A percentile compares a stretch with the other conserved stretches of the same genome.
phyloP scores from a whole-genome alignment of 1,140 invertebrate species.

The Euschistus heros region DNA sequence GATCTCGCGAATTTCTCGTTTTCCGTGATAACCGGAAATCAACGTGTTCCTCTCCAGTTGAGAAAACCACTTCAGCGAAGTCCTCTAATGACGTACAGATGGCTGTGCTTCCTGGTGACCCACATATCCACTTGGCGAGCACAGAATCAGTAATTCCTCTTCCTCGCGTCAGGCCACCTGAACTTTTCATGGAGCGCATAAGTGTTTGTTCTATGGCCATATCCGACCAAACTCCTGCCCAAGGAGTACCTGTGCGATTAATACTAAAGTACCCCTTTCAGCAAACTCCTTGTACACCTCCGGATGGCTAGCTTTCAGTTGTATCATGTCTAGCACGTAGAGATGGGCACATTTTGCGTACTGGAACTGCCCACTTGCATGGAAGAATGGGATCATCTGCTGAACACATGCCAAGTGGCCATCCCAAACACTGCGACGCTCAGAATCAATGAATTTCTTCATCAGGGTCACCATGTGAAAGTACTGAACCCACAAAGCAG shows the following conservation, averaged over 20 bases:
- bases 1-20: no score
- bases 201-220: conserved; percentile 36
- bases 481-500: conserved; percentile 36
- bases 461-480: conserved; percentile 32
- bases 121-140: background rate
- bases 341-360: background rate
- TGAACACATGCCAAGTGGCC: background rate
- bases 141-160: conserved; percentile 24
- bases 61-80: no score
- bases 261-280: conserved; percentile 32
- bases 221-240: conserved; percentile 35
- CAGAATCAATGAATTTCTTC: background rate
- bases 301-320: conserved; percentile 22
- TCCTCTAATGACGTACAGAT: no score
- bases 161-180: conserved; percentile 34
- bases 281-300: background rate
- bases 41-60: no score
- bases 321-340: background rate
- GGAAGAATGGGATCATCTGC: background rate
- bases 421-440: background rate
- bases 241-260: conserved; percentile 36
- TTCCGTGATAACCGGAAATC: no score
- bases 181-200: conserved; percentile 37
- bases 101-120: no score
- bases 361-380: background rate